Evolutionary conservation across 2,888 invertebrate species (phyloP).

Genomic region (Icerya purchasi): DNA sequence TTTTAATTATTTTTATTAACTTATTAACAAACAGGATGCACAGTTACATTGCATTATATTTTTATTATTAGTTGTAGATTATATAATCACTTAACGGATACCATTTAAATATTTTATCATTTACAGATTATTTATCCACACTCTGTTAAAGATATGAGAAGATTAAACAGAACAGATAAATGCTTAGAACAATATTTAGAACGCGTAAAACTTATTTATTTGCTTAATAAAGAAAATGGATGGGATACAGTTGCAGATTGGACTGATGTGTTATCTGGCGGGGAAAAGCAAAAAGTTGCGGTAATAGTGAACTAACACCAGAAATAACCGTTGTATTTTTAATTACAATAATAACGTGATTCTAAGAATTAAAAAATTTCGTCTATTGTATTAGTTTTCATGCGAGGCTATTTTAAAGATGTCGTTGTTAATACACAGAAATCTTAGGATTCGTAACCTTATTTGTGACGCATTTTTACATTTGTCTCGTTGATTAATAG

Average conservation of each 20-base stretch:
- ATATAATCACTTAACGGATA: background rate
- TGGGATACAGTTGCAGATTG: constrained; percentile 90
- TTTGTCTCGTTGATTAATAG: no score
- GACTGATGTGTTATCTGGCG: constrained; percentile 95
- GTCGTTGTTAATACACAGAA: no score
- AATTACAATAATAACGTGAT: background rate
- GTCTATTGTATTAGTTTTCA: no score
- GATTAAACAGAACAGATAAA: constrained; percentile 53
- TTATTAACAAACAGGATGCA: no score
- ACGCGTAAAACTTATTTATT: constrained; percentile 62
- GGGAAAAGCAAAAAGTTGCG: constrained; percentile 94
- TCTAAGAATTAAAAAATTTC: no score
- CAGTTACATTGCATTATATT: no score
- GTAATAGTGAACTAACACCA: no score
- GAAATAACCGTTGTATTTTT: no score
- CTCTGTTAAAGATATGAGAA: constrained; percentile 59
- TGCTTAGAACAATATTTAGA: constrained; percentile 55
- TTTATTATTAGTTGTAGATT: background rate
- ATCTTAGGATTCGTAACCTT: no score
- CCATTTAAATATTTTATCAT: background rate
- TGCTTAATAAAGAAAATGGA: constrained; percentile 63
- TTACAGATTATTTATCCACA: constrained; percentile 75
- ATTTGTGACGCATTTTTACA: no score
- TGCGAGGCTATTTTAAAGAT: no score
- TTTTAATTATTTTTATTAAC: no score